phyloP scores from a whole-genome alignment of 2,888 invertebrate species.

The Cremastinae sp. region DNA sequence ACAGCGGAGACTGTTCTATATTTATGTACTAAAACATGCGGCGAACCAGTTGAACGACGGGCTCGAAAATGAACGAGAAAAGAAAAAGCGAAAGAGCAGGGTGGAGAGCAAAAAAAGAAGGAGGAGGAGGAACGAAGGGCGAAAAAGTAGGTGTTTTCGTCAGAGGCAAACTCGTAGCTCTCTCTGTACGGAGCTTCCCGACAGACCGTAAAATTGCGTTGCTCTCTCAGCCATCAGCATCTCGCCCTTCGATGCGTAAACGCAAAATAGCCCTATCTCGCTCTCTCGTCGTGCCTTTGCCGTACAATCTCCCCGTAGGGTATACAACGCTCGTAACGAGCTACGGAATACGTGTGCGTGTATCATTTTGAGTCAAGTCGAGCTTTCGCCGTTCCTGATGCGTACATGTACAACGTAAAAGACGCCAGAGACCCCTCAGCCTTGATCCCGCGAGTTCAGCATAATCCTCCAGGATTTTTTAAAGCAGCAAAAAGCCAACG shows the following conservation, averaged over 20 bases:
- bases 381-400: slow-evolving; percentile 18
- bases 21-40: slow-evolving; percentile 49
- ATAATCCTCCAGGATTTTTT: slow-evolving; percentile 9
- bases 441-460: neutral
- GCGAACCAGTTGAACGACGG: slow-evolving; percentile 44
- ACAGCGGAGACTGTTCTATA: slow-evolving; percentile 17
- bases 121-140: slow-evolving; percentile 4
- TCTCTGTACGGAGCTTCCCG: slow-evolving; percentile 46
- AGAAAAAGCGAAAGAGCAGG: slow-evolving; percentile 14
- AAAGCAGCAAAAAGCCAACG: neutral
- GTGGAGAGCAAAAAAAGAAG: slow-evolving; percentile 16
- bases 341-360: slow-evolving; percentile 5
- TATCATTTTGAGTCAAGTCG: slow-evolving; percentile 13
- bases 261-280: slow-evolving; percentile 53
- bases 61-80: slow-evolving; percentile 14
- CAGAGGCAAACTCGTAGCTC: slow-evolving; percentile 44
- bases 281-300: slow-evolving; percentile 10
- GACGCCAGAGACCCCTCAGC: slow-evolving; percentile 4
- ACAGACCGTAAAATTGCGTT: slow-evolving; percentile 63
- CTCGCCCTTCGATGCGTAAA: slow-evolving; percentile 56
- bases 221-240: slow-evolving; percentile 43
- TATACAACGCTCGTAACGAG: neutral
- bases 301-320: slow-evolving; percentile 1
- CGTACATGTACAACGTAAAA: slow-evolving; percentile 9
- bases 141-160: slow-evolving; percentile 62